These are phyloP conservation scores for Acanthochromis polyacanthus DNA, from an alignment of 2,113 vertebrate species.

Conservation along the genomic window DNA sequence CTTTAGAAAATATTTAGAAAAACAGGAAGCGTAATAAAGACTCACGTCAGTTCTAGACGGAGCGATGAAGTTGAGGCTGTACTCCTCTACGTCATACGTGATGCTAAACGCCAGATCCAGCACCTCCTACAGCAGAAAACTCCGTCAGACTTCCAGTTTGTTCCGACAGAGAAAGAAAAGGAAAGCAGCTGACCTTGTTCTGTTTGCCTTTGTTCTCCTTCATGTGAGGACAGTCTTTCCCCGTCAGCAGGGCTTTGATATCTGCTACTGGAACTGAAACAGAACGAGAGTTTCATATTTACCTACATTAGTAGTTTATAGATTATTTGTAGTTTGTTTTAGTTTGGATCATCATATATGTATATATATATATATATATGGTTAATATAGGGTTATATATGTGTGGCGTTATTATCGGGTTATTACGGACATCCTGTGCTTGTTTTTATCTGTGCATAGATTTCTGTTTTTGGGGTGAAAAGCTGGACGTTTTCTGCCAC, in stretches of 20 bases:
- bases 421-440: no score
- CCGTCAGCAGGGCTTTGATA: constrained; percentile 91
- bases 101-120: constrained; percentile 95
- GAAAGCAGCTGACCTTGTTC: constrained; percentile 89
- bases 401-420: no score
- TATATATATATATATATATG: no score
- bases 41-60: constrained; percentile 94
- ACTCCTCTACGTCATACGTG: constrained; percentile 91
- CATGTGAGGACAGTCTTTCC: constrained; percentile 95
- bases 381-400: no score
- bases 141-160: neutral
- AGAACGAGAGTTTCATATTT: no score
- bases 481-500: constrained; percentile 45
- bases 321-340: no score
- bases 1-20: no score
- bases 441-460: neutral
- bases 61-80: constrained; percentile 93
- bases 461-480: neutral
- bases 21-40: neutral
- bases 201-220: constrained; percentile 96
- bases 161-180: neutral
- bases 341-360: no score
- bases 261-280: constrained; percentile 92
- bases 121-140: constrained; percentile 85
- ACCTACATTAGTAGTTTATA: no score